Evolutionary conservation across 2,113 vertebrate species (phyloP), one percentile per base, ranked within the genome.

Genomic region (Thamnaconus septentrionalis): DNA sequence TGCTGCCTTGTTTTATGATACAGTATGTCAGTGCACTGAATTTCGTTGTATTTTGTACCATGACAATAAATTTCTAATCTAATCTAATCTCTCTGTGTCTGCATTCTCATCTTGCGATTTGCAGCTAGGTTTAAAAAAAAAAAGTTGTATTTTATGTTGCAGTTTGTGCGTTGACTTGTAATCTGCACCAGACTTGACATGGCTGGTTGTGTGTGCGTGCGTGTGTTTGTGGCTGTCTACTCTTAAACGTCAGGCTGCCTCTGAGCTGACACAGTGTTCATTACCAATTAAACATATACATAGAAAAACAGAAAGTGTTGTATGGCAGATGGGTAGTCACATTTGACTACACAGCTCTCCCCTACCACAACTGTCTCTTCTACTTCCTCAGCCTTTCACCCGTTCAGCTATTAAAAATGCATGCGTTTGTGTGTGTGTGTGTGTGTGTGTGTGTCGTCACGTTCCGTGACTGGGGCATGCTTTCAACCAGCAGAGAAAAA

Each of bases 351-450:
- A 41, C 61, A 72, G 3, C 46, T 7, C 50, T 58, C 46, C n/a
- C 12, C 57, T 5, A n/a, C 63, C 67, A 61, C 57, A 56, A 66
- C 61, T 76, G 48, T 66, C 49, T 56, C 63, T 3, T 7, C 59
- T 49, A n/a, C 44, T 45, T 71, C 41, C 11, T 39, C 41, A 53
- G 5, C 11, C 8, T 61, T 56, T 74, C 50, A 60, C 60, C 52
- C 61, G 61, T 40, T 81, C 69, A 55, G 70, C 64, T 58, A 72
- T 85, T 71, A 77, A 85, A 84, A 73, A 86, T 76, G 61, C 12
- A 83, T 80, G 70, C 31, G 44, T 66, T 68, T 58, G 63, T 43
- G 41, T 40, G 45, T n/a, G 77, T 53, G 50, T 45, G 42, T 52
- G 44, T 59, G 56, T 46, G 46, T 31, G 47, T 51, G 58, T 41